phyloP scores from a whole-genome alignment of 1,140 invertebrate genomes.

The Drosophila persimilis region DNA sequence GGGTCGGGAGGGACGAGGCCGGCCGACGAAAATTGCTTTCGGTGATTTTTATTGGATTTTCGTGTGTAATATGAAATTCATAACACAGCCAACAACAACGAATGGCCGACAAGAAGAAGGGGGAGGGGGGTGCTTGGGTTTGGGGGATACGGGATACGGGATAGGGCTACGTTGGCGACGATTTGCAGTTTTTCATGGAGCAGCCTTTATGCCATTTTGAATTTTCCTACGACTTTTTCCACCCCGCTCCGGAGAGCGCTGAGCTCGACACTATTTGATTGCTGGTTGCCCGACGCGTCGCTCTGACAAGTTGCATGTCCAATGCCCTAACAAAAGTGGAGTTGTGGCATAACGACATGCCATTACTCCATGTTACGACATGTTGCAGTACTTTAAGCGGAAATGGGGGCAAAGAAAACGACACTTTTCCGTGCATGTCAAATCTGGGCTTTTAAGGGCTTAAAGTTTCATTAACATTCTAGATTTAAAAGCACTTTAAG shows the following conservation, averaged over 20 bases:
- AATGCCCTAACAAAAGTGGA: constrained; percentile 18
- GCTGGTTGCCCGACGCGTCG: constrained; percentile 42
- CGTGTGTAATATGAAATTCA: constrained; percentile 78
- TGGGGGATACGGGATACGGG: too few species aligned
- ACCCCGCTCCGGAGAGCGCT: constrained; percentile 24
- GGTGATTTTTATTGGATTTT: constrained; percentile 80
- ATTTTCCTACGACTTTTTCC: constrained; percentile 40
- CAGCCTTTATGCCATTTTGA: constrained; percentile 55
- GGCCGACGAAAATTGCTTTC: constrained; percentile 72
- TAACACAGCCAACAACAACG: constrained; percentile 56
- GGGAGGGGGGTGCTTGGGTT: neutral
- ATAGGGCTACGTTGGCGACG: constrained; percentile 18
- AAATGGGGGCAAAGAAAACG: too few species aligned
- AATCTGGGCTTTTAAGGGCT: neutral
- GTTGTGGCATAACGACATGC: neutral
- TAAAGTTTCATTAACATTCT: too few species aligned
- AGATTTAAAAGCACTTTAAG: too few species aligned
- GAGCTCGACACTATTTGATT: constrained; percentile 69
- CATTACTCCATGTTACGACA: neutral
- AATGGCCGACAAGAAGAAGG: constrained; percentile 27
- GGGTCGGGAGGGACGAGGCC: neutral
- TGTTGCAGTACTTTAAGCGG: too few species aligned
- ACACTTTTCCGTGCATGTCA: too few species aligned
- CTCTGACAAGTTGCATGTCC: constrained; percentile 41
- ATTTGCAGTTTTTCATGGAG: constrained; percentile 40